Conservation (phyloP, 2,113 vertebrate species). For the Gorsachius goisagi region DNA sequence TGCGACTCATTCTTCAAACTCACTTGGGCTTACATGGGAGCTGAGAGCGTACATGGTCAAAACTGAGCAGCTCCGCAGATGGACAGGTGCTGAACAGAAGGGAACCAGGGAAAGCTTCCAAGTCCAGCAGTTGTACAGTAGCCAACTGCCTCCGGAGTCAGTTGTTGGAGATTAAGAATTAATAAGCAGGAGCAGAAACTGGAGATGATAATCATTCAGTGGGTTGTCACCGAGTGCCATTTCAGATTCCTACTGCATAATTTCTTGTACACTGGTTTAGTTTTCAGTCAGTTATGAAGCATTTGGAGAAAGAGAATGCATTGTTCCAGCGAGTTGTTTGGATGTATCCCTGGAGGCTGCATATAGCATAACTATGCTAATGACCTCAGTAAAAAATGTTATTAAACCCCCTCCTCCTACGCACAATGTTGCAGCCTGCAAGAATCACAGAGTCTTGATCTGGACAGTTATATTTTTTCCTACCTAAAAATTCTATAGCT, state of each 20-base stretch:
- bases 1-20: background rate
- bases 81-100: background rate
- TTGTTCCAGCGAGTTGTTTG: background rate
- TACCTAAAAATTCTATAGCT: background rate
- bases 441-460: background rate
- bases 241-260: background rate
- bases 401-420: background rate
- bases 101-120: background rate
- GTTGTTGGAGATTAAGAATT: background rate
- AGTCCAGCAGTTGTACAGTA: background rate
- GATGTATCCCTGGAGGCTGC: background rate
- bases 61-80: background rate
- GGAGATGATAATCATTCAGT: background rate
- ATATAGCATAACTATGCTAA: rapidly evolving
- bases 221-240: background rate
- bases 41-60: background rate
- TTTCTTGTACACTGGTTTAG: background rate
- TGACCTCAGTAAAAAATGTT: background rate
- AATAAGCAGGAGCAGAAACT: background rate
- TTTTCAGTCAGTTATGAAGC: background rate
- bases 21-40: background rate
- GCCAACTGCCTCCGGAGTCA: background rate
- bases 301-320: background rate
- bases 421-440: rapidly evolving
- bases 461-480: background rate